These are phyloP conservation scores for Callithrix jacchus DNA, from an alignment of 2,113 vertebrate species.

Conservation along the genomic window DNA sequence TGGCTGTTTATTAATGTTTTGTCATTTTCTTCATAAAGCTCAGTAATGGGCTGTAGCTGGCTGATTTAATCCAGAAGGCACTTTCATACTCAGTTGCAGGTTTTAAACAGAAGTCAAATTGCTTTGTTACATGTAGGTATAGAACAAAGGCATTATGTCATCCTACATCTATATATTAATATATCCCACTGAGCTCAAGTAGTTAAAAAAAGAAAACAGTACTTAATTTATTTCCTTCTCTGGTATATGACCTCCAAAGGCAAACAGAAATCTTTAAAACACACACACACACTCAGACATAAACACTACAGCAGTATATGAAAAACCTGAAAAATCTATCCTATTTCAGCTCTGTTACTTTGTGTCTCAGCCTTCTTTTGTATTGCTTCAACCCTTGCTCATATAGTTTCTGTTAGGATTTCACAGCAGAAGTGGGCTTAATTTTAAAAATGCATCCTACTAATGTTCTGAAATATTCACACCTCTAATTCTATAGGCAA, in stretches of 20 bases:
- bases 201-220: background rate
- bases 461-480: background rate
- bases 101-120: conserved; percentile 66
- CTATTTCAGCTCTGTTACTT: background rate
- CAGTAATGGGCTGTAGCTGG: conserved; percentile 52
- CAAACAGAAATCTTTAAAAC: background rate
- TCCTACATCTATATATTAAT: background rate
- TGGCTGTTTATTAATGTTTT: conserved; percentile 58
- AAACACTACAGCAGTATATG: background rate
- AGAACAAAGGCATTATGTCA: conserved; percentile 65
- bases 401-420: background rate
- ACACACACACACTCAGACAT: no score
- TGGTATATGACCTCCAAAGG: background rate
- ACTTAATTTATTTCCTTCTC: background rate
- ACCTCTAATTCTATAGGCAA: background rate
- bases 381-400: background rate
- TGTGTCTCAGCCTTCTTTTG: background rate
- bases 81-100: conserved; percentile 51
- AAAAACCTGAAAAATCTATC: background rate
- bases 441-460: background rate
- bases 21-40: conserved; percentile 64
- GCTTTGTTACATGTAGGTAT: conserved; percentile 56
- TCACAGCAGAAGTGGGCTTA: background rate
- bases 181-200: background rate
- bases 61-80: conserved; percentile 43